Evolutionary conservation across 2,888 invertebrate genomes (phyloP).

Genomic region (Cheilosia pagana): DNA sequence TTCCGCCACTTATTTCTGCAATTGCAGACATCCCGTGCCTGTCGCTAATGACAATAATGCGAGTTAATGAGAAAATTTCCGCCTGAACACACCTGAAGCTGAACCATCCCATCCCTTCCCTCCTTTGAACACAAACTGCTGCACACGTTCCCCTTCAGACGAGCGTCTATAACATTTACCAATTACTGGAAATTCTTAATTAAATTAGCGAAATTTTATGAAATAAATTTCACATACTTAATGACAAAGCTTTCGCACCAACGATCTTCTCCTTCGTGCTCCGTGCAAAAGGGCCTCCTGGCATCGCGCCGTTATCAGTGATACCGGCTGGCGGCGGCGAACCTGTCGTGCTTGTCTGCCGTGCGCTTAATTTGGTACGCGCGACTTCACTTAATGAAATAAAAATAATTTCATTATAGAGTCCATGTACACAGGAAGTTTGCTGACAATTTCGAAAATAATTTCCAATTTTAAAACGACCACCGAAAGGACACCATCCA

Average conservation of each 20-base stretch:
- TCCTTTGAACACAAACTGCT: not conserved
- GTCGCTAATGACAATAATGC: no score
- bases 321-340: slow-evolving; percentile 8
- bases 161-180: slow-evolving; percentile 39
- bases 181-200: slow-evolving; percentile 65
- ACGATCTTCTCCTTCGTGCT: slow-evolving; percentile 23
- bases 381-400: slow-evolving; percentile 74
- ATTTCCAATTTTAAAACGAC: slow-evolving; percentile 70
- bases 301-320: slow-evolving; percentile 20
- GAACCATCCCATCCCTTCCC: not conserved
- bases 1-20: no score
- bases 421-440: slow-evolving; percentile 53
- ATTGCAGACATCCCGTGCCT: no score
- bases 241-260: slow-evolving; percentile 26
- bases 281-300: slow-evolving; percentile 8
- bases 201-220: slow-evolving; percentile 64
- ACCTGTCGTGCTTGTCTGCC: slow-evolving; percentile 31
- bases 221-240: slow-evolving; percentile 69
- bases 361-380: slow-evolving; percentile 67
- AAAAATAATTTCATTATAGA: slow-evolving; percentile 66
- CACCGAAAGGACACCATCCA: slow-evolving; percentile 43
- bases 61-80: no score
- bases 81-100: no score
- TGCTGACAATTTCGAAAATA: slow-evolving; percentile 74
- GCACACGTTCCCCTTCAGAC: not conserved